Evolutionary conservation across 2,113 vertebrate genomes (phyloP), one percentile per base, ranked within the genome.

Genomic region (Poicephalus gulielmi): DNA sequence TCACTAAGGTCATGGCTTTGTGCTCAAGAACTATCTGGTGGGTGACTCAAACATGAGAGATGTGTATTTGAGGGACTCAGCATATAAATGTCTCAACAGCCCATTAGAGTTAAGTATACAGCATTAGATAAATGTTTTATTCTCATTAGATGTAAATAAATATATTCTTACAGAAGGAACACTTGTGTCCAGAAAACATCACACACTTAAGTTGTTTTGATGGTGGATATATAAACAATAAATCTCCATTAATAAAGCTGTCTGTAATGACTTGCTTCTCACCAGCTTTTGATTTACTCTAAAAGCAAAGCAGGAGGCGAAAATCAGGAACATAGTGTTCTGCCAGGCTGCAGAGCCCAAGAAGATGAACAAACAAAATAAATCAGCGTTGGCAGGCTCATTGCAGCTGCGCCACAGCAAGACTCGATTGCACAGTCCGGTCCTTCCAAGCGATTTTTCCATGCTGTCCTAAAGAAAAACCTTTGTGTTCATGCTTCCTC

Each of bases 261-360:
- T 37, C 35, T 63, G 52, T 35, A 68, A 73, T 1, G 6, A 9
- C 17, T 76, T 64, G 31, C 31, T 69, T 44, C 82, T 70, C 66
- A 28, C n/a, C 15, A n/a, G 69, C 60, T 70, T 80, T 60, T 3
- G 2, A 5, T n/a, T 35, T 55, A 14, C 14, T 50, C 41, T 31
- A 33, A 59, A 39, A 1, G 1, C 1, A 0, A 47, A 67, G 31
- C 66, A 71, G 62, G 41, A 92, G 52, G 35, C 1, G 4, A 88
- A 44, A 13, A 53, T 10, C 9, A 46, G 24, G 67, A 90, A 57
- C 31, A 27, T 7, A 46, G 28, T 6, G 47, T 79, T 82, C 78
- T 88, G 74, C 55, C 82, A 92, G 55, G 57, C 17, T 89, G 78
- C 69, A 85, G 57, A 53, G 47, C 28, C 37, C 62, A 81, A 44